Base-by-base conservation (phyloP, 1,140 invertebrate species). In the Megalopta genalis region DNA sequence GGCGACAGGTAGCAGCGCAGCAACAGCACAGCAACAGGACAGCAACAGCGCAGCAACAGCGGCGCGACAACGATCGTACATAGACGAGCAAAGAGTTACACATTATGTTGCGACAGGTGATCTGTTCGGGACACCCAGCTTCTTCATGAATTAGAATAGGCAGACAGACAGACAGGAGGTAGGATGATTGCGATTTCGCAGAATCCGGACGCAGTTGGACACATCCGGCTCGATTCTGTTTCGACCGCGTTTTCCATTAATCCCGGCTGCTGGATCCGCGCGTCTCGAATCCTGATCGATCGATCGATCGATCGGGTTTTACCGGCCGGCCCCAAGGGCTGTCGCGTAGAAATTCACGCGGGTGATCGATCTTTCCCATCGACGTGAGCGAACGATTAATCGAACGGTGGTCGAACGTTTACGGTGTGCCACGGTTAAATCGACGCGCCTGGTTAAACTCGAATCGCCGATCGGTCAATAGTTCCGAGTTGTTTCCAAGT, bases 1-100 rank as follows among this genome's bases (percentile, higher is more conserved):
- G n/a, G 77, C 83, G 77, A 81, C 84, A 85, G 84, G 83, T 83
- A 46, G 10, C 42, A 46, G 42, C 42, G 42, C 42, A 46, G 42
- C 42, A 14, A 46, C 42, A 14, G 10, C 32, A 32, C 32, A 32
- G 42, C 10, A 46, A 46, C 42, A 46, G 42, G 9, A 14, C 42
- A 46, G 42, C 42, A 14, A 32, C 42, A 46, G 10, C 10, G 42
- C 14, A 10, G 42, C 42, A 84, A 80, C 78, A 85, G 59, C 78
- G 78, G 78, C 82, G 81, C 82, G 71, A 80, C 83, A 73, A 54
- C 60, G 84, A 81, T 77, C 83, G 70, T 80, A 84, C 83, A 85
- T 42, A 85, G 60, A 81, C 62, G 72, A 70, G 73, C 78, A 72
- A 46, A 85, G 79, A 81, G 66, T 66, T n/a, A 81, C 78, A 84